Evolutionary conservation across 1,140 invertebrate species (phyloP).

Genomic region (Eupristina koningsbergeri): DNA sequence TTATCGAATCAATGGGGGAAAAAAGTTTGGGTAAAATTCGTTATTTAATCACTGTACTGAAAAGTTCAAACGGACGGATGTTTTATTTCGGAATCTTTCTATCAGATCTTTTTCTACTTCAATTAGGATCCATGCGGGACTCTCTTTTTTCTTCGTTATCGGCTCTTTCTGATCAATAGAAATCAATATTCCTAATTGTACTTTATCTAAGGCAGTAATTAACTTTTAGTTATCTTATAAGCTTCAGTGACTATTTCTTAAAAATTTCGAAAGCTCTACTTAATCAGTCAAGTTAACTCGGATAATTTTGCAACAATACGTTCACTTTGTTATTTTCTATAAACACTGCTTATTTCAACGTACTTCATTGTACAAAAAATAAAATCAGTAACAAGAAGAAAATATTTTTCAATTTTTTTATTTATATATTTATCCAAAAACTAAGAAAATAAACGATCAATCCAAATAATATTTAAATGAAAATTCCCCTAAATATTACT

Average conservation of each 20-base stretch:
- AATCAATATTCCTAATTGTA: background rate
- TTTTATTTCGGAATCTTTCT: slow-evolving; percentile 7
- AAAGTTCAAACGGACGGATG: background rate
- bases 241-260: background rate
- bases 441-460: no score
- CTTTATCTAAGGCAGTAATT: background rate
- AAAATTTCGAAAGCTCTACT: no score
- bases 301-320: no score
- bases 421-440: no score
- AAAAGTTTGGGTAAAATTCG: slow-evolving; percentile 36
- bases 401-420: no score
- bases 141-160: background rate
- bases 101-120: background rate
- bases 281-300: no score
- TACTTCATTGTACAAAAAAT: no score
- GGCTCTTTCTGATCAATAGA: background rate
- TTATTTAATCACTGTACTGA: slow-evolving; percentile 35
- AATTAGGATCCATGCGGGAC: background rate
- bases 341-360: no score
- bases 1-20: background rate
- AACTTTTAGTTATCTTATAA: background rate
- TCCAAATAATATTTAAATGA: no score
- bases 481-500: no score
- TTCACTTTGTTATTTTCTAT: no score
- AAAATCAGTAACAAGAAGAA: no score